Conservation (phyloP, 2,113 vertebrate genomes). For the Callaeas wilsoni region DNA sequence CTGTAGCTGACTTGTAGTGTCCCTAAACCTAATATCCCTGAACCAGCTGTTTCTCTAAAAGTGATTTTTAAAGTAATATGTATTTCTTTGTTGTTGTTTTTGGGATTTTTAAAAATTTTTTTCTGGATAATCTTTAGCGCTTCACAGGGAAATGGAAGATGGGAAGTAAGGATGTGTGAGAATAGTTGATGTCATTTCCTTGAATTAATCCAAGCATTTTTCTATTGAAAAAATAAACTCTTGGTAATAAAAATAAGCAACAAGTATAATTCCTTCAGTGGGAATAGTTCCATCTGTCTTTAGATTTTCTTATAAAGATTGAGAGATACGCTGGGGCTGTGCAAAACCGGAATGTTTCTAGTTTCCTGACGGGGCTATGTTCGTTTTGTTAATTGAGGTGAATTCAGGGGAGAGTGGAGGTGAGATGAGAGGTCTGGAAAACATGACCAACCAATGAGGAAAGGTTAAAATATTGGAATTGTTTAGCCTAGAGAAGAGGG, state of each 20-base stretch:
- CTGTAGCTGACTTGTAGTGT: neutral
- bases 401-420: neutral
- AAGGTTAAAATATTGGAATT: neutral
- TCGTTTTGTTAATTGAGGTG: neutral
- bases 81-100: neutral
- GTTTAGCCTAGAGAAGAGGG: neutral
- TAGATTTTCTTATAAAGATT: neutral
- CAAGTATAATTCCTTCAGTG: neutral
- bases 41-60: neutral
- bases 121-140: neutral
- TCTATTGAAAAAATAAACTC: neutral
- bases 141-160: neutral
- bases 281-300: neutral
- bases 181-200: neutral
- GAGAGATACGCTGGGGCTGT: neutral
- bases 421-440: neutral
- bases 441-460: accelerated
- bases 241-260: neutral
- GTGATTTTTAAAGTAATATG: neutral
- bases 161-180: neutral
- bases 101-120: neutral
- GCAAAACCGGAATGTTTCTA: neutral
- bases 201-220: slow-evolving; percentile 3
- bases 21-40: neutral
- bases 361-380: neutral